A percentile compares a stretch with the other conserved stretches of the same genome.
Evolutionary conservation across 2,113 vertebrate genomes (phyloP).

Genomic region (Crotalus viridis): DNA sequence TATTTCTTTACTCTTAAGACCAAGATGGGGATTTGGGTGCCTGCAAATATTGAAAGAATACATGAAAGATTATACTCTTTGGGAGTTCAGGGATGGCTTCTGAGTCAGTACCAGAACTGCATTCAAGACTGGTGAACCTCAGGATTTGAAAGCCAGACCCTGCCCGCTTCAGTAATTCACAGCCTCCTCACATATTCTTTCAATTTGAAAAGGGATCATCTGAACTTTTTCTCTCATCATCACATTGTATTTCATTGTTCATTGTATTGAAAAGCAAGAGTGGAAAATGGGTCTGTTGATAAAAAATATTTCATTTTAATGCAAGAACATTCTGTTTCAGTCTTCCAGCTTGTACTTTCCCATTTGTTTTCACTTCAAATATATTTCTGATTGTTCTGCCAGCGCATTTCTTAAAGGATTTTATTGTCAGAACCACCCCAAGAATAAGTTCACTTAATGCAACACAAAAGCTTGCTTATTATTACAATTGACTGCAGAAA

Average conservation of each 20-base stretch:
- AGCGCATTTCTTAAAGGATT: neutral
- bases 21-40: neutral
- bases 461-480: neutral
- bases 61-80: neutral
- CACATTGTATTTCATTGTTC: neutral
- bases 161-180: neutral
- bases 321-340: neutral
- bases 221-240: neutral
- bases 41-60: neutral
- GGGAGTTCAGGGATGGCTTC: neutral
- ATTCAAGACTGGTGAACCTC: neutral
- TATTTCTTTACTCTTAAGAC: neutral
- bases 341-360: neutral
- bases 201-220: neutral
- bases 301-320: neutral
- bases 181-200: neutral
- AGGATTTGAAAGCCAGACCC: neutral
- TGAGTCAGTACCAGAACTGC: neutral
- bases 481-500: neutral
- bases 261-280: neutral
- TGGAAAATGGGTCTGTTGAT: neutral
- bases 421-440: neutral
- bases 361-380: neutral
- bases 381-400: neutral
- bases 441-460: neutral